phyloP scores from a whole-genome alignment of 2,888 invertebrate genomes.

The Willowsia nigromaculata region DNA sequence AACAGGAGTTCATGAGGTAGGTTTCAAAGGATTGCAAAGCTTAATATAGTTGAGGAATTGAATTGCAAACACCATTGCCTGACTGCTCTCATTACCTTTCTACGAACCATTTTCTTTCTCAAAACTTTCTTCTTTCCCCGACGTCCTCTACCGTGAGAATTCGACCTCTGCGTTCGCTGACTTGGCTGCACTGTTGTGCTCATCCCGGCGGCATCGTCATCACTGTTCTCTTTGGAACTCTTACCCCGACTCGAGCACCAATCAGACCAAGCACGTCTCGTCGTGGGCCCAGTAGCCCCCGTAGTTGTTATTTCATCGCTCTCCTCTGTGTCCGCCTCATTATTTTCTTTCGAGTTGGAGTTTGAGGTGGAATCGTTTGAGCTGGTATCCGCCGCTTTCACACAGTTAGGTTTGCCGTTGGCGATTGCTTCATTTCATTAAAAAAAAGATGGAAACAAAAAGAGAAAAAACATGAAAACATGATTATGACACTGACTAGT shows the following conservation, averaged over 20 bases:
- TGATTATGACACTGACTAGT: neutral
- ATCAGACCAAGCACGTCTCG: conserved; percentile 88
- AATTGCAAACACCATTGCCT: neutral
- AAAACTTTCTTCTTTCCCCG: conserved; percentile 81
- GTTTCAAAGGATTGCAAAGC: no score
- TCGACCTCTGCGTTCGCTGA: conserved; percentile 78
- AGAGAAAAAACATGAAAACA: neutral
- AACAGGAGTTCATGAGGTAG: no score
- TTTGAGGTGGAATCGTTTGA: conserved; percentile 80
- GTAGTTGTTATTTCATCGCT: conserved; percentile 79
- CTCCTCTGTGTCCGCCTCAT: conserved; percentile 79
- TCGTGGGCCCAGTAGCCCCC: conserved; percentile 84
- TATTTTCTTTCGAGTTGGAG: conserved; percentile 80
- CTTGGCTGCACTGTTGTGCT: conserved; percentile 45
- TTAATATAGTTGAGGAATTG: neutral
- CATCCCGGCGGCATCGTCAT: conserved; percentile 75
- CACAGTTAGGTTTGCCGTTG: conserved; percentile 76
- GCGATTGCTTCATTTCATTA: conserved; percentile 40
- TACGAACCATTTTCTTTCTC: conserved; percentile 82
- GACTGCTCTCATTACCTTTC: conserved; percentile 66
- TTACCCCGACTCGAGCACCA: conserved; percentile 81
- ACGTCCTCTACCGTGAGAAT: conserved; percentile 67
- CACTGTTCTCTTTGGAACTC: conserved; percentile 81
- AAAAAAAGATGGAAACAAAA: neutral
- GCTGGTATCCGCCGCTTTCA: conserved; percentile 75